Conservation (phyloP, 2,797 vertebrate species). For the Coregonus suidteri region DNA sequence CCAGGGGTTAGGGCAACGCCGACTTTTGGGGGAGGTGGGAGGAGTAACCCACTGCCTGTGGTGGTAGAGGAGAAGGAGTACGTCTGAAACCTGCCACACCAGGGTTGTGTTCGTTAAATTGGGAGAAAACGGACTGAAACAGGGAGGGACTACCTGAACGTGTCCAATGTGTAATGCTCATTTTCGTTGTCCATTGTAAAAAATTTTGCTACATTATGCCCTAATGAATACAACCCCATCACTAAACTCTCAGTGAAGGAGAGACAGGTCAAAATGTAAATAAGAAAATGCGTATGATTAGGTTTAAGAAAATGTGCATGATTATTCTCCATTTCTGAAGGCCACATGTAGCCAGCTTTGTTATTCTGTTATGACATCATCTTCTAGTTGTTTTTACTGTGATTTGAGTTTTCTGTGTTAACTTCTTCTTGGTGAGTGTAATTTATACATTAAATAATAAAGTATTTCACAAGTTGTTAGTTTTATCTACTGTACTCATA, state of each 20-base stretch:
- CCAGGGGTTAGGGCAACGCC: slow-evolving; percentile 42
- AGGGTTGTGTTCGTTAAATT: neutral
- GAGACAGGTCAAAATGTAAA: neutral
- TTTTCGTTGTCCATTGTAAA: neutral
- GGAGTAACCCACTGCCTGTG: slow-evolving; percentile 45
- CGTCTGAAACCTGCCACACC: neutral
- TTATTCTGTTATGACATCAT: neutral
- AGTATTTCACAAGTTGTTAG: neutral
- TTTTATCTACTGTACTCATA: neutral
- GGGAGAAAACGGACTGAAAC: neutral
- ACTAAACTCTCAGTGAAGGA: neutral
- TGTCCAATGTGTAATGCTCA: neutral
- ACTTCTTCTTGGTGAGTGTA: neutral
- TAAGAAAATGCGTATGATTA: neutral
- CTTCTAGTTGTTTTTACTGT: neutral
- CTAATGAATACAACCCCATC: neutral
- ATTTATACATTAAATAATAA: neutral
- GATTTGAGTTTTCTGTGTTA: neutral
- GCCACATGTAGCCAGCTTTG: neutral
- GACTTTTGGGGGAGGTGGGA: slow-evolving; percentile 42
- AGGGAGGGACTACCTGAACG: neutral
- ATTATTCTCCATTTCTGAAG: neutral
- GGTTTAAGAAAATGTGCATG: neutral
- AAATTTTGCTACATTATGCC: neutral
- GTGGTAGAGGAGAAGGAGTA: slow-evolving; percentile 61